Evolutionary conservation across 2,888 invertebrate species (phyloP), one percentile per base, ranked within the genome.

Genomic region (Frankliniella fusca): DNA sequence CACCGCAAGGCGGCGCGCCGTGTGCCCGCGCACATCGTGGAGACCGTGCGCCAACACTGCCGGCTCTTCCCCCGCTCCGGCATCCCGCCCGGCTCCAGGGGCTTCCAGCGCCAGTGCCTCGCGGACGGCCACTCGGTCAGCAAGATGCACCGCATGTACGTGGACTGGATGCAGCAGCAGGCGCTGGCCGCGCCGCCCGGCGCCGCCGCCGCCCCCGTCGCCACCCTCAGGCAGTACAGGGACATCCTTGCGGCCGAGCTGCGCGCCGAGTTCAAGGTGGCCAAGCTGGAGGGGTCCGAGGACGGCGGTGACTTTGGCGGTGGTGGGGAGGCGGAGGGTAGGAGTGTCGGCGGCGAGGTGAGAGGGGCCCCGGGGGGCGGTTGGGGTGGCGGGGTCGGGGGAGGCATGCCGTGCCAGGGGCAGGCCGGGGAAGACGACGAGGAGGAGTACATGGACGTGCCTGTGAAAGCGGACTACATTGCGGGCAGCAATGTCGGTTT

Each of bases 141-240:
- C 70, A 76, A 76, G 70, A 76, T 76, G 70, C 70, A 76, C 70
- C 70, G 70, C 70, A 76, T 76, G 70, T 76, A 76, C 70, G 27
- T 76, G 70, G 70, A 76, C 23, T 76, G 70, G 70, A n/a, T 76
- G 70, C 70, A 76, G 61, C 7, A 76, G 1, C 70, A 27, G 70
- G 23, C 12, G 9, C 70, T 27, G 70, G 27, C 10, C 11, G 12
- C 23, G 70, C 70, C 70, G 38, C 38, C 38, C 38, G 38, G 38
- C 38, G 38, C 38, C 38, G 38, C 38, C 38, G 5, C 38, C 38
- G 38, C 38, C 38, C 38, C 38, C 15, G 5, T 54, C 10, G 70
- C 70, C 70, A 76, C 70, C n/a, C 27, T 76, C 23, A 23, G 70
- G 70, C 70, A 76, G 70, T 76, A 76, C 27, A 76, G 70, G 27